Percentiles rank a stretch among this genome's conserved stretches.
phyloP scores from a whole-genome alignment of 2,888 invertebrate species.

The Dasypogon diadema region DNA sequence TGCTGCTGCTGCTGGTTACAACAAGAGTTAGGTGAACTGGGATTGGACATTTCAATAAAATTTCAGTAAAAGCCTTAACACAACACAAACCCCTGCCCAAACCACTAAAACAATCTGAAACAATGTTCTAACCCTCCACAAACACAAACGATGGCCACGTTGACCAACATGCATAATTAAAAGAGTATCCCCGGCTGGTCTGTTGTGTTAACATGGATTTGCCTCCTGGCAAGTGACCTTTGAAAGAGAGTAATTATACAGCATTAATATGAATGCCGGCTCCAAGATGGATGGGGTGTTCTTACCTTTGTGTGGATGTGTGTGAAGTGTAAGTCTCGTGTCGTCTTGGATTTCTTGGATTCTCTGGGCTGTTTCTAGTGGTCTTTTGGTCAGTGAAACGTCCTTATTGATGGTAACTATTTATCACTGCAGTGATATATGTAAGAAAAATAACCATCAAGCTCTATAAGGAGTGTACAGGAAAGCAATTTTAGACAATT shows the following conservation, averaged over 20 bases:
- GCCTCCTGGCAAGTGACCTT: conserved; percentile 35
- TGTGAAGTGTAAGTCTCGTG: no score
- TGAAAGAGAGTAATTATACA: conserved; percentile 30
- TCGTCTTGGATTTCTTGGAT: no score
- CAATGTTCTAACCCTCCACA: conserved; percentile 9
- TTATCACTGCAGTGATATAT: no score
- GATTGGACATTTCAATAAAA: conserved; percentile 45
- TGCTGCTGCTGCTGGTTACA: no score
- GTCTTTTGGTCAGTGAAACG: no score
- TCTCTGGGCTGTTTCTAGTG: no score
- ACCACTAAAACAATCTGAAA: conserved; percentile 42
- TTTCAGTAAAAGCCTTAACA: conserved; percentile 35
- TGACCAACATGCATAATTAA: conserved; percentile 47
- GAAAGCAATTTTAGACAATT: no score
- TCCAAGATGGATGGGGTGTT: neutral
- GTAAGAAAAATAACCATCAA: no score
- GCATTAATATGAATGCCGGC: conserved; percentile 39
- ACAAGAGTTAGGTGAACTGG: no score
- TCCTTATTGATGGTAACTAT: no score
- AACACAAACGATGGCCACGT: conserved; percentile 38
- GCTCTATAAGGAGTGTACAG: no score
- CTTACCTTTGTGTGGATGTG: no score
- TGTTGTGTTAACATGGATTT: conserved; percentile 16
- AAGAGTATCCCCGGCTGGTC: conserved; percentile 25
- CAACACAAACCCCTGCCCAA: conserved; percentile 13